Evolutionary conservation across 1,140 invertebrate genomes (phyloP), one percentile per base, ranked within the genome.

Genomic region (Drosophila eugracilis): DNA sequence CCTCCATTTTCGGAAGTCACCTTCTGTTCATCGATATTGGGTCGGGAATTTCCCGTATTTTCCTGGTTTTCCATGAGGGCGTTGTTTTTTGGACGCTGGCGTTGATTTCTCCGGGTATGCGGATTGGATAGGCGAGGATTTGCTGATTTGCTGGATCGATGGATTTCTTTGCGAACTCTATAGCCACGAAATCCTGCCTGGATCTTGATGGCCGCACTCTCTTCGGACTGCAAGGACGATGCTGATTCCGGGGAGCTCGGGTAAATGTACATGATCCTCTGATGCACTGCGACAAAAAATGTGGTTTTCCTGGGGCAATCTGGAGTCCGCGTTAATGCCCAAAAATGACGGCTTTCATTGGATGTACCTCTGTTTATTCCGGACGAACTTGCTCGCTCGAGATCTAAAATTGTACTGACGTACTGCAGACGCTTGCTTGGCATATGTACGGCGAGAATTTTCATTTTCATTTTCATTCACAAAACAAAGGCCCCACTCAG

Each of bases 121-220:
- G 39, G 42, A 32, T 54, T 73, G 12, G 58, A 60, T n/a, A 32
- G 42, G 10, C 78, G 67, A 14, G 12, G 63, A 32, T 37, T 45
- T 2, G 45, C 39, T 17, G 74, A 70, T 14, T 79, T 88, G 41
- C 10, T 57, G 55, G 83, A 92, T 45, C 75, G 91, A 75, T 93
- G 93, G 6, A 95, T 77, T 57, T 94, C 93, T 78, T 96, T 95
- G 24, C 95, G 91, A 1, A 95, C 94, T 57, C 94, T 93, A 76
- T 95, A 96, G 1, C 95, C 95, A 45, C 95, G 93, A 89, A 95
- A 96, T 49, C 94, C 93, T 28, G 95, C 95, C 90, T 96, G 96
- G 49, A 96, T 96, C 84, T 94, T 96, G 3, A 94, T 94, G 10
- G 95, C 95, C 19, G 95, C 95, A 62, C 91, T 89, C 41, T 91